These are phyloP conservation scores for Bubalus kerabau DNA, from an alignment of 2,113 vertebrate genomes.

Conservation along the genomic window DNA sequence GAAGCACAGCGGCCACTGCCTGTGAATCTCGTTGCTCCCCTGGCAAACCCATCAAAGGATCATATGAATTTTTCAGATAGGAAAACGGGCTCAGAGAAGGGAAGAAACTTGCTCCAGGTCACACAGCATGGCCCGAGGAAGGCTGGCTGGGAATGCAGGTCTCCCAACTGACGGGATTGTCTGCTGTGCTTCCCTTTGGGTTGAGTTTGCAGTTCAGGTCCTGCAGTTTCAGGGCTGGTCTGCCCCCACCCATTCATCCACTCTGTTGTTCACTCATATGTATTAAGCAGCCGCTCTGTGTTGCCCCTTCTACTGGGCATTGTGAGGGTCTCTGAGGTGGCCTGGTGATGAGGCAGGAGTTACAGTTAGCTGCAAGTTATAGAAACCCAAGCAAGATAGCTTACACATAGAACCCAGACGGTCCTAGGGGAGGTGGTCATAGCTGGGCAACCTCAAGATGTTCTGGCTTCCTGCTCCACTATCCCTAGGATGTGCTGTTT, in stretches of 20 bases:
- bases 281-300: background rate
- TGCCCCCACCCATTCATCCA: fast-evolving
- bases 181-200: fast-evolving
- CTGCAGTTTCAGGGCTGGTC: background rate
- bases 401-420: background rate
- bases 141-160: background rate
- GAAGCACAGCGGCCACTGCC: background rate
- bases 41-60: background rate
- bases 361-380: background rate
- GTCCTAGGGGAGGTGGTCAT: background rate
- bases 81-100: background rate
- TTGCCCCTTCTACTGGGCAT: background rate
- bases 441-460: fast-evolving
- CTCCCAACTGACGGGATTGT: fast-evolving
- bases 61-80: background rate
- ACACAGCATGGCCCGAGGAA: background rate
- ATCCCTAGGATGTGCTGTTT: background rate
- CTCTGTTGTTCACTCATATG: background rate
- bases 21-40: background rate
- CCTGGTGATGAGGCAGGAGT: background rate
- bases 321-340: background rate
- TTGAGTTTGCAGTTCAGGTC: background rate
- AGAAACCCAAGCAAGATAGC: background rate
- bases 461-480: background rate
- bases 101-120: background rate